Evolutionary conservation across 2,797 vertebrate species (phyloP).

Genomic region (Melanotaenia pygmaea): DNA sequence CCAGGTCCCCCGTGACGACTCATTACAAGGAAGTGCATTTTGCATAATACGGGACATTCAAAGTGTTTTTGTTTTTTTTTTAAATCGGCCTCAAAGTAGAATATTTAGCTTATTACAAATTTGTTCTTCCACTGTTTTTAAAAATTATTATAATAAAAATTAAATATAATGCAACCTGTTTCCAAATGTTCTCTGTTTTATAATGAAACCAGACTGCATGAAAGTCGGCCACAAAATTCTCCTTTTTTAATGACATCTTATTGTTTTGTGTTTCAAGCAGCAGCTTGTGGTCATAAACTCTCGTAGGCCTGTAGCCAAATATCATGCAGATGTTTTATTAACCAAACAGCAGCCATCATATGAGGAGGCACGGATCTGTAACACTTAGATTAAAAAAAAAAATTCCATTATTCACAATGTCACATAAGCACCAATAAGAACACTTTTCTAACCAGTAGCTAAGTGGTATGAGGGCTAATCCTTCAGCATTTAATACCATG

Average conservation of each 20-base stretch:
- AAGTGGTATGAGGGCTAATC: slow-evolving; percentile 36
- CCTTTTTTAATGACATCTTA: not conserved
- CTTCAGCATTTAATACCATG: slow-evolving; percentile 29
- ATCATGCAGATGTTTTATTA: no score
- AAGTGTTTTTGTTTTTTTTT: no score
- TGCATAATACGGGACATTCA: no score
- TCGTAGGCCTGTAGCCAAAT: no score
- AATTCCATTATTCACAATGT: not conserved
- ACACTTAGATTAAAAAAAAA: no score
- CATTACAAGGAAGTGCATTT: no score
- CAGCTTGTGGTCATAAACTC: not conserved
- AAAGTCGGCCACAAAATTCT: not conserved
- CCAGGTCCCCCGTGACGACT: no score
- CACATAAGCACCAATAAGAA: not conserved
- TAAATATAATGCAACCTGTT: not conserved
- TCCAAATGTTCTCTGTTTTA: not conserved
- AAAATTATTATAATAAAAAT: not conserved
- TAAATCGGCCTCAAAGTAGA: no score
- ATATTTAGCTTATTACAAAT: not conserved
- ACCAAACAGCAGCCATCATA: not conserved
- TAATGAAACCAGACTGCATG: not conserved
- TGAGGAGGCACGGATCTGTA: not conserved
- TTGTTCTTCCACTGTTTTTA: no score
- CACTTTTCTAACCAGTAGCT: not conserved
- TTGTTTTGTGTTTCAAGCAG: no score